Evolutionary conservation across 2,888 invertebrate species (phyloP), one percentile per base, ranked within the genome.

Genomic region (Lottia gigantea): DNA sequence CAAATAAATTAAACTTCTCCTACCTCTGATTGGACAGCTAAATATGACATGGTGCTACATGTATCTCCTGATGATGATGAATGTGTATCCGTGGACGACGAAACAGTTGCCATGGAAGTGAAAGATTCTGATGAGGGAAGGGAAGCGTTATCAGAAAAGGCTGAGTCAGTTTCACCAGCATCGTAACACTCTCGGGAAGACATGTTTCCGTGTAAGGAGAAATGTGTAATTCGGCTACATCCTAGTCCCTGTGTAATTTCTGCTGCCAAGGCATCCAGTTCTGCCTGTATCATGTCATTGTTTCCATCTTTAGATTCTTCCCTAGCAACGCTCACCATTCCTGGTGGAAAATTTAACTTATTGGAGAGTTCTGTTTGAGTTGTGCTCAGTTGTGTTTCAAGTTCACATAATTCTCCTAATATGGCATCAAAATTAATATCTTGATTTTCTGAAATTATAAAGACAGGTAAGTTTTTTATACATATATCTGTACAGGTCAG

Each of bases 371-470:
- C 95, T 94, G 81, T 69, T 67, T 86, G 85, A 25, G 84, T 82
- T 15, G 82, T 83, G 67, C 79, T 84, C n/a, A 87, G 78, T 75
- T 87, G 86, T 15, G 80, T 92, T 89, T 97, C 98, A 80, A 98
- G 91, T 67, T 97, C 95, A 89, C 95, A 96, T 68, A 98, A 91
- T 88, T 98, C 98, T 55, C 96, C 97, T 73, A 98, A 92, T 83
- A 98, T 97, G 71, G 97, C 97, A 89, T 98, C 98, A 88, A 98
- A 91, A 90, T 98, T 98, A 67, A 96, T 95, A 90, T 98, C 97
- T 87, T 96, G 96, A 26, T 95, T 95, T 89, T 97, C 97, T 92
- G 89, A 63, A 89, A 86, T 46, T 62, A 68, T 55, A 68, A 25
- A 66, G 26, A 46, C 65, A 68, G 66, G 19, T 15, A 11, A 55